Conservation (phyloP, 2,888 invertebrate species). For the Choristoneura rosaceana region DNA sequence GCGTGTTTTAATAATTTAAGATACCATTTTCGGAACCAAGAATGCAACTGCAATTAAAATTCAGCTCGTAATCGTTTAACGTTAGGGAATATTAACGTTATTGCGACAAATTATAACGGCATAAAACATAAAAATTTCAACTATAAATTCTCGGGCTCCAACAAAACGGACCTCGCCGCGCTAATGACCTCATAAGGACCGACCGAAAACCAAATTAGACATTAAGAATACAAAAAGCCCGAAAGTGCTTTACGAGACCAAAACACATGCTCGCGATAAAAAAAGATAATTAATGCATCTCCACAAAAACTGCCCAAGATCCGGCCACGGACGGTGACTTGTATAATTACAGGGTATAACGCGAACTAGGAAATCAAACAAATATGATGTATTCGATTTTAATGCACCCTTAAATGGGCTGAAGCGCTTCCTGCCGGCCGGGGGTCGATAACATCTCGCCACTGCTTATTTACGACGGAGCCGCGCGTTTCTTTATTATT, state of each 20-base stretch:
- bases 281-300: conserved; percentile 83
- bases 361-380: conserved; percentile 86
- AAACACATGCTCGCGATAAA: conserved; percentile 83
- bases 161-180: conserved; percentile 62
- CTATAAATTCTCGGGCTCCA: conserved; percentile 60
- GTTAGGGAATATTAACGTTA: conserved; percentile 49
- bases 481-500: conserved; percentile 57
- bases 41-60: conserved; percentile 39
- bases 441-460: conserved; percentile 76
- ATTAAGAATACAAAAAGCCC: conserved; percentile 76
- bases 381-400: conserved; percentile 86
- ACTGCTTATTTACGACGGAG: conserved; percentile 77
- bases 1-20: conserved; percentile 15
- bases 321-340: conserved; percentile 81
- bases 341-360: conserved; percentile 85
- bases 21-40: conserved; percentile 5
- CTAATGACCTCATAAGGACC: conserved; percentile 78
- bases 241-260: conserved; percentile 80
- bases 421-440: conserved; percentile 82
- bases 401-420: conserved; percentile 85
- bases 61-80: conserved; percentile 43
- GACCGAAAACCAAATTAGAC: conserved; percentile 78
- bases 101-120: conserved; percentile 64
- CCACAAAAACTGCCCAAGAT: conserved; percentile 78
- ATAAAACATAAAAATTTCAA: conserved; percentile 61